Evolutionary conservation across 2,113 vertebrate species (phyloP).

Genomic region (Scophthalmus maximus): DNA sequence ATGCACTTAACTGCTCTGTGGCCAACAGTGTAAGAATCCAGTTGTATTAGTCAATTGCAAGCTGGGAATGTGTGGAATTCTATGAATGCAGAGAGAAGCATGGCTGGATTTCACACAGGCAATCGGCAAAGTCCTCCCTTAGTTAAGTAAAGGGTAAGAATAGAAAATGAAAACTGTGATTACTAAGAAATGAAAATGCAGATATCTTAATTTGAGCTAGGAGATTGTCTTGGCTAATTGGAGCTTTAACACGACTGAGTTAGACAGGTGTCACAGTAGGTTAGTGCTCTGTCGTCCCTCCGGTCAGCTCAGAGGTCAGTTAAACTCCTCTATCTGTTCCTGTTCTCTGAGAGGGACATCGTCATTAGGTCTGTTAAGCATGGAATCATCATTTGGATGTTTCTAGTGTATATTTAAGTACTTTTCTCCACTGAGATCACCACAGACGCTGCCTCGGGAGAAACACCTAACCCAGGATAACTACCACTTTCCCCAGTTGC

Average conservation of each 20-base stretch:
- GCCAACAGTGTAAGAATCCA: neutral
- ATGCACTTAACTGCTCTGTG: constrained; percentile 3
- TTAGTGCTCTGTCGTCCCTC: neutral
- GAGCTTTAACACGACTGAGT: constrained; percentile 8
- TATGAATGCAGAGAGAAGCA: constrained; percentile 16
- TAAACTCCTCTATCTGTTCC: neutral
- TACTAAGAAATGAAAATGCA: constrained; percentile 14
- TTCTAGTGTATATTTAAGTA: constrained; percentile 55
- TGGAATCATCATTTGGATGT: constrained; percentile 31
- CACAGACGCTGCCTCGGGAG: constrained; percentile 30
- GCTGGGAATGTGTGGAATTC: constrained; percentile 25
- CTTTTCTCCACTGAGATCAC: constrained; percentile 45
- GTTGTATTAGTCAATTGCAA: constrained; percentile 3
- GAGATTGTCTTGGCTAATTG: constrained; percentile 27
- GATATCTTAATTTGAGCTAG: constrained; percentile 13
- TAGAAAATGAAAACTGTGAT: constrained; percentile 6
- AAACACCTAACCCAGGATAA: constrained; percentile 64
- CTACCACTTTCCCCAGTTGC: constrained; percentile 70
- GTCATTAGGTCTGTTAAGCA: constrained; percentile 4
- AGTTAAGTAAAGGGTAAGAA: constrained; percentile 18
- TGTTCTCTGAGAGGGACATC: constrained; percentile 2
- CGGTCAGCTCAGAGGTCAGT: constrained; percentile 7
- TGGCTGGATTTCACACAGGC: neutral
- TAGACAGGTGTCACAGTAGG: constrained; percentile 26
- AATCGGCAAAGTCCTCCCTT: constrained; percentile 1